Percentiles rank a stretch among this genome's conserved stretches.
phyloP scores from a whole-genome alignment of 2,113 vertebrate genomes.

The Danio rerio region GRCz12tu NC_133187.1:12312001-12312500 shows the following conservation, averaged over 20 bases:
- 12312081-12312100: not conserved
- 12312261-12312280: slow-evolving; percentile 43
- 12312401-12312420: slow-evolving; percentile 38
- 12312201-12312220: not conserved
- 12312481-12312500: slow-evolving; percentile 8
- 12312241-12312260: slow-evolving; percentile 8
- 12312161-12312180: not conserved
- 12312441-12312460: slow-evolving; percentile 26
- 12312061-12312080: not conserved
- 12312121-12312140: not conserved
- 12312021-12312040: not conserved
- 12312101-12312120: not conserved
- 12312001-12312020: not conserved
- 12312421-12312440: slow-evolving; percentile 46
- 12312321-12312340: slow-evolving; percentile 46
- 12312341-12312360: slow-evolving; percentile 48
- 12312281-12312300: slow-evolving; percentile 36
- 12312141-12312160: not conserved
- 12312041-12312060: not conserved
- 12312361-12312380: slow-evolving; percentile 20
- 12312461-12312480: not conserved
- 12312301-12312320: slow-evolving; percentile 17
- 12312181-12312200: not conserved
- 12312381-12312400: slow-evolving; percentile 36
- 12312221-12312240: not conserved